Conservation (phyloP, 2,888 invertebrate genomes). For the Trissonchulus sp. region DNA sequence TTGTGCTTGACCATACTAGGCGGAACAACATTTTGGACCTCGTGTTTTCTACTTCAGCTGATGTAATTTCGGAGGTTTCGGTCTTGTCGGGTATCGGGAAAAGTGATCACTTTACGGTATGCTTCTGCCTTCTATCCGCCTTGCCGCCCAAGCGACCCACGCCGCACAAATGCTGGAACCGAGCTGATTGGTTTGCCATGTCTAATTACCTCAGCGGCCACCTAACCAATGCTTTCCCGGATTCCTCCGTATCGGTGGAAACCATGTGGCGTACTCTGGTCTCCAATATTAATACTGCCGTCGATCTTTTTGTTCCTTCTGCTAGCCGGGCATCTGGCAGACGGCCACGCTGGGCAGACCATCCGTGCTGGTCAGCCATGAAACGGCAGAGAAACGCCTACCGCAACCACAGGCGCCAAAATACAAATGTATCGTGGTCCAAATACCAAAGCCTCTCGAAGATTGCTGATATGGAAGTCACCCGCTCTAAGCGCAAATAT, state of each 20-base stretch:
- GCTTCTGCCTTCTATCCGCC: too few relatives aligned
- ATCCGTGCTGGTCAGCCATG: not conserved
- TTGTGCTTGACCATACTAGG: not conserved
- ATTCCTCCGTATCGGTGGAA: not conserved
- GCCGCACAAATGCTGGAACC: not conserved
- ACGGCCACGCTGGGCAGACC: not conserved
- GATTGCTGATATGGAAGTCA: not conserved
- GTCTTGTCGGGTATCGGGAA: not conserved
- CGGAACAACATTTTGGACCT: constrained; percentile 2
- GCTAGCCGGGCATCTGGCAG: not conserved
- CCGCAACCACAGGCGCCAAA: not conserved
- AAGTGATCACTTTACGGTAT: too few relatives aligned
- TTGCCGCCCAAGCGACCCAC: too few relatives aligned
- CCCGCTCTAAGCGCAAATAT: not conserved
- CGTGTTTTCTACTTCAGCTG: not conserved
- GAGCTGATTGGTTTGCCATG: not conserved
- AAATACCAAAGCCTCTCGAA: not conserved
- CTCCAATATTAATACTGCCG: not conserved
- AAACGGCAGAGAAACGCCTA: constrained; percentile 1
- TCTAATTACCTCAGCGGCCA: not conserved
- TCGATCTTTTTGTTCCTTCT: not conserved
- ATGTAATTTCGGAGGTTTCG: not conserved
- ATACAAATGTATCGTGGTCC: not conserved
- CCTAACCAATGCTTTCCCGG: too few relatives aligned
- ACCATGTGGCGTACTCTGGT: not conserved